Evolutionary conservation across 2,888 invertebrate species (phyloP), one percentile per base, ranked within the genome.

Genomic region (Ariolimax columbianus): DNA sequence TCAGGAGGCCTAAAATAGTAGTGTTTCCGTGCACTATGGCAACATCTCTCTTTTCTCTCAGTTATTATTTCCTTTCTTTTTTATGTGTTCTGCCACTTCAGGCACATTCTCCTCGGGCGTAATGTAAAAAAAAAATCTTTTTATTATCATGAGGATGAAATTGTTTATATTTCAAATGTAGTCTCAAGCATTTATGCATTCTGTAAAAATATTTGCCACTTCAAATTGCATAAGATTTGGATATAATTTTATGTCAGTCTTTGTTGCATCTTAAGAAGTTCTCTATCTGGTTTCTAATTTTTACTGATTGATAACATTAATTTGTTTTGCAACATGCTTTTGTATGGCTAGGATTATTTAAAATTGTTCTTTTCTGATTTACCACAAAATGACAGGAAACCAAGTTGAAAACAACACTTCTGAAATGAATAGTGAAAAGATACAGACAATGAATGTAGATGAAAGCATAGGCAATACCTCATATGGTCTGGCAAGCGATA

Each of bases 391-490:
- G 4, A 14, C 72, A 72, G 72, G 72, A 2, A 40, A n/a, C n/a
- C 40, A 72, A 72, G 72, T n/a, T 72, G 72, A 72, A 11, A n/a
- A n/a, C 40, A 72, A 40, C 26, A 72, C 40, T 72, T 40, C 0
- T 38, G 40, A 26, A 72, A 70, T 19, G 38, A 70, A 70, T 4
- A 70, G 38, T 17, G 51, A 51, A n/a, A n/a, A 9, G 23, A 55
- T n/a, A 55, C 4, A 77, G 77, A 14, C 4, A 77, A 72, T 38
- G 40, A 40, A 72, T 26, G 43, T 72, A 9, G 26, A 23, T 19
- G 43, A 40, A 40, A 72, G 9, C 59, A 19, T 23, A 19, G 23
- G 23, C 19, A 55, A 55, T 55, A 6, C 23, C 59, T 63, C 23
- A 6, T n/a, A 72, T 40, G 47, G 17, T 47, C 9, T 11, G 17